Base-by-base conservation (phyloP, 2,888 invertebrate species). In the Sisyra nigra region DNA sequence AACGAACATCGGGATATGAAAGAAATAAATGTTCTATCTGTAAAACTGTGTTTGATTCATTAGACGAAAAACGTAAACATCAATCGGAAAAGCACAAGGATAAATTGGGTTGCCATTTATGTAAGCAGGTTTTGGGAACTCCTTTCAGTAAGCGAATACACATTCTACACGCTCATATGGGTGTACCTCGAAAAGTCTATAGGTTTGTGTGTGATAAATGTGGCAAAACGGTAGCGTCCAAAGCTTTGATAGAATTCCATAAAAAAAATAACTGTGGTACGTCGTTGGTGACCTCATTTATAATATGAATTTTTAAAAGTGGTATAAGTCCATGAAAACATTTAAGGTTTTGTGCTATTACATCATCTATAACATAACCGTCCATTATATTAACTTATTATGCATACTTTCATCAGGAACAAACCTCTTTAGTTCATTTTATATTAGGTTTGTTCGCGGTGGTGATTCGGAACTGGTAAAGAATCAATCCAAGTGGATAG, bases 221-320 rank as follows among this genome's bases (percentile, higher is more conserved):
- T 43, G 60, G 60, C 2, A 49, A 52, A 51, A 45, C 57, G 50
- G 53, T 56, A 51, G 49, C 57, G 50, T 48, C 61, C 56, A 64
- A 65, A 48, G 59, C 62, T 0, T 56, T 61, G 1, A 51, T 69
- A 2, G 55, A 55, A 6, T 59, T 58, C 46, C 69, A 69, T 40
- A 63, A 65, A 32, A 56, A 61, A 13, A 63, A 60, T 10, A 62
- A 67, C 43, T 69, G 69, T 49, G 63, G 64, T 1, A 41, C n/a
- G n/a, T n/a, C n/a, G n/a, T n/a, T n/a, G n/a, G n/a, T n/a, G n/a
- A n/a, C n/a, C n/a, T n/a, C n/a, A n/a, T n/a, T n/a, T n/a, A n/a
- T n/a, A n/a, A n/a, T n/a, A n/a, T n/a, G n/a, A n/a, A n/a, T n/a
- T n/a, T n/a, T n/a, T n/a, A n/a, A n/a, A n/a, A n/a, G n/a, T n/a